Evolutionary conservation across 2,113 vertebrate species (phyloP), one percentile per base, ranked within the genome.

Genomic region (Merops nubicus): DNA sequence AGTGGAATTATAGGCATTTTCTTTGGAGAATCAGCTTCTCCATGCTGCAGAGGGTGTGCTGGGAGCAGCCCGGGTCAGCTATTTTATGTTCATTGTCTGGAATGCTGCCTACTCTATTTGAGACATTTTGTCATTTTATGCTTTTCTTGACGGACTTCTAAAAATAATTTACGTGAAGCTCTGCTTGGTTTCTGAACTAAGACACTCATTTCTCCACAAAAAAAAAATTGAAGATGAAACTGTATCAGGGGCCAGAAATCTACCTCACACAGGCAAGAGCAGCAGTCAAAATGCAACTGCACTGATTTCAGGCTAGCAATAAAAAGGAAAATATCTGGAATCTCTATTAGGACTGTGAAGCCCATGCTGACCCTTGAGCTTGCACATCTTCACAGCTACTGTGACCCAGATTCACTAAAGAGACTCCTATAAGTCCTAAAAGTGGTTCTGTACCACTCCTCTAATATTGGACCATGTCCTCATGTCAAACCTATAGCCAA

Each of bases 111-210:
- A 38, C 21, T 87, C 43, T 23, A 82, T 94, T 84, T 60, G 64
- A 88, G 8, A 87, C 5, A 3, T 38, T 95, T 93, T 94, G n/a
- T 48, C 79, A 72, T 69, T 96, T 95, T 81, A 90, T 78, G 65
- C 48, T 91, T 95, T 94, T 84, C 64, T 93, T 85, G n/a, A 86
- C 78, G 28, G 88, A 89, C 72, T 93, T 96, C 47, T 96, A 89
- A 94, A 95, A 93, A 78, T 82, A 91, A 92, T 87, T 92, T 70
- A 87, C 68, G 31, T 88, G 79, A 88, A 84, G 54, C 28, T 57
- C 40, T 84, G 28, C 73, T 34, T 81, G 73, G 40, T 69, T 86
- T 81, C 59, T 88, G 76, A 88, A 47, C 75, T 70, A 67, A 62
- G 70, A 47, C 76, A 68, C 17, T 70, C 5, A 1, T 40, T n/a